Conservation (phyloP, 2,888 invertebrate species). For the Herminia tarsipennalis region DNA sequence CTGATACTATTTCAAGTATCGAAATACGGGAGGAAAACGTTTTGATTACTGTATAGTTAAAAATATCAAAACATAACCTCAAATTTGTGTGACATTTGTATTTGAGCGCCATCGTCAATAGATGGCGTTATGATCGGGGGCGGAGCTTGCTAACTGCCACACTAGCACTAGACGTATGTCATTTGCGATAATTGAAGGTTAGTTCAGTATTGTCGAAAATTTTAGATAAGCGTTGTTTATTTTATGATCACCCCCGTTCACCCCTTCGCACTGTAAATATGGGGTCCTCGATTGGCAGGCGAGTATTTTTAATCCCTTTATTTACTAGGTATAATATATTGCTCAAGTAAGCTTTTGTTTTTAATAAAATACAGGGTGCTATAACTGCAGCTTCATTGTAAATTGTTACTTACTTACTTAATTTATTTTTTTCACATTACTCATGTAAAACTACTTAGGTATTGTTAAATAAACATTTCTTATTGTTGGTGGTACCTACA, state of each 20-base stretch:
- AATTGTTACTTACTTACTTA: too few relatives aligned
- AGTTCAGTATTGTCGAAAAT: slow-evolving; percentile 58
- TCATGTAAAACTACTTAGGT: too few relatives aligned
- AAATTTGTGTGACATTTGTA: slow-evolving; percentile 41
- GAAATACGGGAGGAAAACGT: background rate
- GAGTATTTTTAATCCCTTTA: slow-evolving; percentile 48
- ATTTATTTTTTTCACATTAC: too few relatives aligned
- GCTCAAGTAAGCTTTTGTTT: slow-evolving; percentile 26
- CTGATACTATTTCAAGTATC: slow-evolving; percentile 2
- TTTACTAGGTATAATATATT: slow-evolving; percentile 40
- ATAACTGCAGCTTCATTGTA: too few relatives aligned
- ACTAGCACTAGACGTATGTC: slow-evolving; percentile 56
- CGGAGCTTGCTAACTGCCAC: slow-evolving; percentile 56
- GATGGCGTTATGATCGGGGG: slow-evolving; percentile 60
- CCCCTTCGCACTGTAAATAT: slow-evolving; percentile 45
- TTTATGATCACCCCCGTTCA: slow-evolving; percentile 50
- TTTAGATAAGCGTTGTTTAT: slow-evolving; percentile 62
- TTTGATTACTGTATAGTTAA: slow-evolving; percentile 12
- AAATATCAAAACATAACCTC: slow-evolving; percentile 59
- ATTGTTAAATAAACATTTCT: too few relatives aligned
- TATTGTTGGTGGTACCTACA: too few relatives aligned
- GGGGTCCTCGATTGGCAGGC: slow-evolving; percentile 45
- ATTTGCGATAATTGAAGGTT: slow-evolving; percentile 59
- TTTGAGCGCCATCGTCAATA: slow-evolving; percentile 41
- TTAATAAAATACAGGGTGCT: too few relatives aligned